Base-by-base conservation (phyloP, 1,140 invertebrate species). In the Cotesia glomerata region DNA sequence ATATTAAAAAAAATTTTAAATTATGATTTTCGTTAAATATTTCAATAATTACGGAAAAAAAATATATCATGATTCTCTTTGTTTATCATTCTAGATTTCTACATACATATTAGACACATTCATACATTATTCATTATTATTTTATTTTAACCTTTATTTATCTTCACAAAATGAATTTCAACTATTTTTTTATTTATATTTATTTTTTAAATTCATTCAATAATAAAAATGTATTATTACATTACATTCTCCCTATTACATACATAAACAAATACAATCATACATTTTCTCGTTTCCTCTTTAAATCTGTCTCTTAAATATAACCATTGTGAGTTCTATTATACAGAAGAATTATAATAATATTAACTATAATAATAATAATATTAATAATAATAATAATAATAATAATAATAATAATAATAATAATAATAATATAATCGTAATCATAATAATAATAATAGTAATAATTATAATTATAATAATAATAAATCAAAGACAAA, bases 61-160 rank as follows among this genome's bases (percentile, higher is more conserved):
- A 54, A 51, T 36, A 68, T 67, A 74, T 32, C 74, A 62, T 69
- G 69, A 75, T 71, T 68, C 45, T 72, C 16, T 45, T 45, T 45
- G 39, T 45, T 26, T 45, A 45, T 45, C 39, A 45, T 45, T 32
- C 32, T 58, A 56, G 52, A 61, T 54, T 69, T 69, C 69, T 71
- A 72, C 67, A 75, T 59, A 75, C 69, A 75, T 61, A 70, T 71
- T 71, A 56, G 56, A 71, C 69, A 75, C 74, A 68, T 68, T 71
- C 74, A 69, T 62, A 70, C 65, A 45, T n/a, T 58, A 52, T 16
- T 56, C 54, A 52, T 34, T 64, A 9, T 52, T 52, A 26, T 64
- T 49, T 58, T 11, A n/a, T 69, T 45, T 61, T 58, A 14, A 34
- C 26, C 14, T n/a, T 65, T 39, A 32, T 59, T 62, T 49, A 8